Percentiles rank a stretch among this genome's conserved stretches.
Evolutionary conservation across 2,797 vertebrate genomes (phyloP).

Genomic region (Syncerus caffer): DNA sequence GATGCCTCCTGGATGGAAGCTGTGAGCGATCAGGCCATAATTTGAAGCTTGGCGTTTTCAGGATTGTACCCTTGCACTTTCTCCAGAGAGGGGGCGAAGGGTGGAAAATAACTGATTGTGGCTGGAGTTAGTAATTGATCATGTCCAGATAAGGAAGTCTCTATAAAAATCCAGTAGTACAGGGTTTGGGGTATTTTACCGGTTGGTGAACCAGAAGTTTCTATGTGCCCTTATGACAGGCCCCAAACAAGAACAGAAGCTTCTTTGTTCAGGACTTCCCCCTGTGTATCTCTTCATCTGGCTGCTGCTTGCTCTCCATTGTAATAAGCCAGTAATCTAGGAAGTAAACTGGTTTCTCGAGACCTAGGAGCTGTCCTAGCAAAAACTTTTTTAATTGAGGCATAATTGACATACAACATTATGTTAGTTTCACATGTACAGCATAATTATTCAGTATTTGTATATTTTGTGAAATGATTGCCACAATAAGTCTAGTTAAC

Average conservation of each 20-base stretch:
- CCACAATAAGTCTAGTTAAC: background rate
- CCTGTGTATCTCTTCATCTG: background rate
- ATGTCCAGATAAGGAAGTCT: background rate
- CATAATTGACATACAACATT: background rate
- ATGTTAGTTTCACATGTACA: background rate
- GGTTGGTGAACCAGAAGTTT: background rate
- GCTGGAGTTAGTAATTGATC: background rate
- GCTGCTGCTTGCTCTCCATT: background rate
- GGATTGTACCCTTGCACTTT: background rate
- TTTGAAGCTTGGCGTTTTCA: background rate
- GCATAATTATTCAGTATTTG: background rate
- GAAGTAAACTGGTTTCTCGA: background rate
- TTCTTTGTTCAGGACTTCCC: background rate
- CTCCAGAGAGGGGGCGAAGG: background rate
- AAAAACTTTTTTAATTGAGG: background rate
- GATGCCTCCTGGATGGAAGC: background rate
- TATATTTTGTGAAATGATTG: background rate
- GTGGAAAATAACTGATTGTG: background rate
- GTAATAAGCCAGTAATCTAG: background rate
- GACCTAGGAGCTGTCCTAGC: background rate
- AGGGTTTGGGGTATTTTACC: background rate
- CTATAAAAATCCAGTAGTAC: background rate
- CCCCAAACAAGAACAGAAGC: background rate
- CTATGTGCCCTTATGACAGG: background rate
- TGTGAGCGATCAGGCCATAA: background rate